Evolutionary conservation across 2,797 vertebrate genomes (phyloP), one percentile per base, ranked within the genome.

Genomic region (Neostethus bicornis): DNA sequence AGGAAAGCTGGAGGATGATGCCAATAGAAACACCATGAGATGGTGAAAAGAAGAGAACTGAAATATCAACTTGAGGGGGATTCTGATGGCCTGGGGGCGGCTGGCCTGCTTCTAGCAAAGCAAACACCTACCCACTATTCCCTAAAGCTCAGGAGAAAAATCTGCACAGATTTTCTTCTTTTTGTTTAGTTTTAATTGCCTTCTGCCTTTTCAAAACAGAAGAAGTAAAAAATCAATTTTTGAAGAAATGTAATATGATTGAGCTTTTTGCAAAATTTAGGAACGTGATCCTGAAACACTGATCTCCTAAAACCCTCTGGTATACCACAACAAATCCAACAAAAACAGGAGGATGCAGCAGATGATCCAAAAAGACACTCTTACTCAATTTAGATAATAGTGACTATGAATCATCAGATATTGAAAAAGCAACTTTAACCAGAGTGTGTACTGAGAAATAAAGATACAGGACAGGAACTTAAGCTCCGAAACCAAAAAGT

Each of bases 11-110:
- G 53, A 70, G 66, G 71, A 34, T 47, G 79, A 64, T 50, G 77
- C 67, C 69, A 73, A 65, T 52, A 76, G 73, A 79, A 74, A 75
- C 45, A 65, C 38, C 67, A 42, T 2, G 34, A 51, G 60, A n/a
- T 41, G 51, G 52, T 46, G 32, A 58, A 41, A 51, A 65, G 49
- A 57, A 66, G 50, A 38, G 51, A 59, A 66, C 51, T 51, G 54
- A 58, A 73, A 69, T 51, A 71, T 76, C 57, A 76, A 75, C 71
- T 71, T 64, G 61, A 73, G 71, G 70, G 71, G 69, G 77, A 38
- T 58, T 70, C 24, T 34, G 49, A 25, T 46, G 64, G 61, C 73
- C 61, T 7, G 10, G 38, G 41, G 68, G 53, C 24, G 9, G 38
- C 43, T 67, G 69, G 64, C 42, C 77, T 64, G 38, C 57, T 54